Evolutionary conservation across 92 coral and sea anemone species (phyloP).

Genomic region (Siderastrea siderea): DNA sequence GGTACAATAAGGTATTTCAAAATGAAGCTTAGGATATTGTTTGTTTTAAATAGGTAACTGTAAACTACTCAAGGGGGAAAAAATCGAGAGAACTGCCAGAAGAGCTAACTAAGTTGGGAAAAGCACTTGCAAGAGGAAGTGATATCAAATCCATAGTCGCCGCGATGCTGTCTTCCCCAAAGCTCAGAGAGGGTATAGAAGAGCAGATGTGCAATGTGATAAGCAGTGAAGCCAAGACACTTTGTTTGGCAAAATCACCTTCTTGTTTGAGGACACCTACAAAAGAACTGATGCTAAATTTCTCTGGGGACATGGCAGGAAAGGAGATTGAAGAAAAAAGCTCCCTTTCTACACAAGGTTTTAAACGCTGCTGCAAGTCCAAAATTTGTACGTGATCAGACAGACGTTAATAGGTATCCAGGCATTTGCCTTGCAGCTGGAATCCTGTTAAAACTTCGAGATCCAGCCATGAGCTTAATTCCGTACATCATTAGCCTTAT

Average conservation of each 20-base stretch:
- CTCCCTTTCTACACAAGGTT: slow-evolving; percentile 7
- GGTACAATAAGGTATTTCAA: too few species aligned
- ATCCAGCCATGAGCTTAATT: not conserved
- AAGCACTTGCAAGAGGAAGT: slow-evolving; percentile 34
- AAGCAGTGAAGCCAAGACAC: not conserved
- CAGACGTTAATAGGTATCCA: not conserved
- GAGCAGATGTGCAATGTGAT: slow-evolving; percentile 7
- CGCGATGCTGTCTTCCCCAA: slow-evolving; percentile 51
- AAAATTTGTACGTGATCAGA: not conserved
- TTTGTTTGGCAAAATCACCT: too few species aligned
- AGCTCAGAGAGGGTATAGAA: slow-evolving; percentile 12
- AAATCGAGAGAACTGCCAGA: not conserved
- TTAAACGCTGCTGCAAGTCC: not conserved
- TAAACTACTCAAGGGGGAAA: not conserved
- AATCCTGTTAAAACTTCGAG: not conserved
- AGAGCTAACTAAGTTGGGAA: slow-evolving; percentile 19
- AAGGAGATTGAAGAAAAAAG: not conserved
- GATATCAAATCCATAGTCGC: slow-evolving; percentile 28
- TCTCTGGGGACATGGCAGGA: not conserved
- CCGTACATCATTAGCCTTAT: not conserved
- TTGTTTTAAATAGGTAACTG: not conserved
- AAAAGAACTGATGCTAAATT: not conserved
- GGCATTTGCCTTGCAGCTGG: slow-evolving; percentile 1
- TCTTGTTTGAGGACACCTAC: not conserved
- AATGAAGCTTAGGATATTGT: not conserved